Conservation (phyloP, 1,140 invertebrate genomes). For the Aphaenogaster ashmeadi region DNA sequence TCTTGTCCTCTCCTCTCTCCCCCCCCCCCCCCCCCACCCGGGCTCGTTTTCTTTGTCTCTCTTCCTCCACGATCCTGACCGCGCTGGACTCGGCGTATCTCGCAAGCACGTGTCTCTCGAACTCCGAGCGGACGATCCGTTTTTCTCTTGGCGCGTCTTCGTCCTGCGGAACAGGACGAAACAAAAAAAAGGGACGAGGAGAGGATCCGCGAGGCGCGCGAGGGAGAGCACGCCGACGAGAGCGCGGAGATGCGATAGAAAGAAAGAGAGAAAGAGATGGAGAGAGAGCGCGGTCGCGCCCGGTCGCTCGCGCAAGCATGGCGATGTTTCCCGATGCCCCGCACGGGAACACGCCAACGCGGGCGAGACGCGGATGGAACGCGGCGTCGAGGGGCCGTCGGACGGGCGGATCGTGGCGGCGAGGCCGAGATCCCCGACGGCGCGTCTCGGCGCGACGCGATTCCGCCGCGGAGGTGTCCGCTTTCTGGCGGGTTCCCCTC, state of each 20-base stretch:
- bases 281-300: constrained; percentile 66
- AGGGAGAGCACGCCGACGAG: constrained; percentile 14
- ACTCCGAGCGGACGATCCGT: background rate
- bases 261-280: background rate
- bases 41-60: constrained; percentile 27
- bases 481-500: constrained; percentile 7
- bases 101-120: constrained; percentile 44
- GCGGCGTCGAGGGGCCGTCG: background rate
- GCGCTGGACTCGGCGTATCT: background rate
- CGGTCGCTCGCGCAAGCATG: constrained; percentile 80
- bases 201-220: background rate
- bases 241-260: background rate
- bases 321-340: constrained; percentile 78
- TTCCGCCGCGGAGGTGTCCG: background rate
- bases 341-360: constrained; percentile 39
- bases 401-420: background rate
- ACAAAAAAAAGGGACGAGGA: constrained; percentile 15
- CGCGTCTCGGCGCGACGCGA: background rate
- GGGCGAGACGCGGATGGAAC: background rate
- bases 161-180: background rate
- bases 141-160: background rate
- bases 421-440: background rate
- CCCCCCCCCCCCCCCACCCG: no score
- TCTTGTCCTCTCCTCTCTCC: background rate
- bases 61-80: background rate